These are phyloP conservation scores for Stramonita haemastoma DNA, from an alignment of 2,888 invertebrate genomes.

Conservation along the genomic window DNA sequence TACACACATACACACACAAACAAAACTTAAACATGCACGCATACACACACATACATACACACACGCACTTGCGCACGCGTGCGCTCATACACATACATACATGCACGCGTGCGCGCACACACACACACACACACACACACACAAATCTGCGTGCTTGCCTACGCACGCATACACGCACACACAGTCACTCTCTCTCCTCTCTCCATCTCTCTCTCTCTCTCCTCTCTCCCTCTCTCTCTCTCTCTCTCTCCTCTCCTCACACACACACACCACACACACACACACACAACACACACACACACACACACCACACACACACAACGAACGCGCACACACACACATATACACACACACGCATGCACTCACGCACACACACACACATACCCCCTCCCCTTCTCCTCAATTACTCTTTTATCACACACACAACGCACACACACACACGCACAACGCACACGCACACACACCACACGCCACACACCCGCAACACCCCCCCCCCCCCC, in stretches of 20 bases:
- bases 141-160: background rate
- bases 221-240: background rate
- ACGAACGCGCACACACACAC: too few species aligned
- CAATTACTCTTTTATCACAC: too few species aligned
- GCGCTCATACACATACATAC: background rate
- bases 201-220: background rate
- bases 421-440: too few species aligned
- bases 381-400: too few species aligned
- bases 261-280: background rate
- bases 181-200: background rate
- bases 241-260: background rate
- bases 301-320: background rate
- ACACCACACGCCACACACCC: too few species aligned
- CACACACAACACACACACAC: background rate
- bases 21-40: too few species aligned
- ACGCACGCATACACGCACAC: background rate
- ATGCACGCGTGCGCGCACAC: background rate
- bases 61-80: background rate
- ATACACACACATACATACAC: background rate
- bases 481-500: background rate
- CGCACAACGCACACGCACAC: too few species aligned
- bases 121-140: background rate
- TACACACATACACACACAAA: conserved; percentile 9
- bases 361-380: too few species aligned
- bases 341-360: too few species aligned